phyloP scores from a whole-genome alignment of 1,140 invertebrate genomes.

The Spodoptera frugiperda region DNA sequence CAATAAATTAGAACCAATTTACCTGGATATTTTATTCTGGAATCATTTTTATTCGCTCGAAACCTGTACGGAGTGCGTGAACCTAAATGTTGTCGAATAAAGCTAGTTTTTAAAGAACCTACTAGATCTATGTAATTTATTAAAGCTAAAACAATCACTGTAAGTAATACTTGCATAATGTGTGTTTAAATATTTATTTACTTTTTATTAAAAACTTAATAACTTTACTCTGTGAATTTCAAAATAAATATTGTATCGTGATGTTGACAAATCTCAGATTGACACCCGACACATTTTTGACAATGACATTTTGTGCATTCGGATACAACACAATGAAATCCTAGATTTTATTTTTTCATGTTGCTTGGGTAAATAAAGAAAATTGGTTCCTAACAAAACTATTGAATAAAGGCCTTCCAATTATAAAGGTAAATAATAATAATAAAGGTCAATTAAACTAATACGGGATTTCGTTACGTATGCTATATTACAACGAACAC shows the following conservation, averaged over 20 bases:
- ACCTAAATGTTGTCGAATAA: constrained; percentile 70
- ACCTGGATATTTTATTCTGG: constrained; percentile 71
- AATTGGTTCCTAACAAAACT: no score
- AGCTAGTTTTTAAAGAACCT: constrained; percentile 40
- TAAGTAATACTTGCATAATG: constrained; percentile 40
- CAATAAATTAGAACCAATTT: constrained; percentile 44
- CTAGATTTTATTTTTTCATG: no score
- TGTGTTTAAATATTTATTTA: not conserved
- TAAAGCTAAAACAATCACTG: constrained; percentile 21
- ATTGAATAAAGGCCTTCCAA: no score
- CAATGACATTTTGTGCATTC: not conserved
- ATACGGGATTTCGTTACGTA: no score
- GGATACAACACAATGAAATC: not conserved
- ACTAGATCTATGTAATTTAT: constrained; percentile 7
- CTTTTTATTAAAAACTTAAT: not conserved
- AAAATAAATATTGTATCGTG: not conserved
- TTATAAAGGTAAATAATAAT: no score
- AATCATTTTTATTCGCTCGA: constrained; percentile 72
- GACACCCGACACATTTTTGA: not conserved
- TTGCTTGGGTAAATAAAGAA: no score
- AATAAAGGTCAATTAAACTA: no score
- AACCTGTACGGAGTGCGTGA: constrained; percentile 78
- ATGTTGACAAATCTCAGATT: not conserved
- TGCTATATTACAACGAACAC: no score
- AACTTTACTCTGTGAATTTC: constrained; percentile 1